These are phyloP conservation scores for Pocillopora grandis DNA, from an alignment of 92 coral and sea anemone species.

Conservation along the genomic window DNA sequence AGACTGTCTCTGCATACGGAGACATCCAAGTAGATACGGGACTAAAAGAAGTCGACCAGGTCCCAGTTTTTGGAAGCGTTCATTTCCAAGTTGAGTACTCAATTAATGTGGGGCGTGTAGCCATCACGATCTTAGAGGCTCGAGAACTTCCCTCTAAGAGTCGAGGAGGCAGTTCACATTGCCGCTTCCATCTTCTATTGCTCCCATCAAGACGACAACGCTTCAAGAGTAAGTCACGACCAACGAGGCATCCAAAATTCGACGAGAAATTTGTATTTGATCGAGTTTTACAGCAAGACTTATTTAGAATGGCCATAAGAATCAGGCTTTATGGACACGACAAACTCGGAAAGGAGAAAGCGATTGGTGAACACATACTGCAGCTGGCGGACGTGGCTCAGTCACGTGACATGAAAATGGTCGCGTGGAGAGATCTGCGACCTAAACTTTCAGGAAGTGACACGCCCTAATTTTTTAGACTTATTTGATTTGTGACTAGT, in stretches of 20 bases:
- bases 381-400: conserved; percentile 94
- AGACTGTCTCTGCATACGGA: conserved; percentile 63
- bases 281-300: conserved; percentile 79
- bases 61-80: conserved; percentile 68
- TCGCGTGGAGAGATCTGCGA: conserved; percentile 76
- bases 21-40: conserved; percentile 61
- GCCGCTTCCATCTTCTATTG: conserved; percentile 76
- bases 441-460: conserved; percentile 52
- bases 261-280: conserved; percentile 92
- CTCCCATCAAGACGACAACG: conserved; percentile 87
- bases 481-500: no score
- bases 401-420: conserved; percentile 61
- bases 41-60: conserved; percentile 43
- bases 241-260: conserved; percentile 78
- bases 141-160: conserved; percentile 81
- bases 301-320: conserved; percentile 82
- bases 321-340: conserved; percentile 84
- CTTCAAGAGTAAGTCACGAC: conserved; percentile 79
- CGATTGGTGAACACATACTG: conserved; percentile 76
- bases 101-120: conserved; percentile 71
- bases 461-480: conserved; percentile 39
- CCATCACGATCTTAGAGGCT: conserved; percentile 76
- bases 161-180: conserved; percentile 88
- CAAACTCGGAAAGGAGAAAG: conserved; percentile 81
- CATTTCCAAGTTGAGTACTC: conserved; percentile 64